Evolutionary conservation across 2,113 vertebrate genomes (phyloP).

Genomic region (Hippocampus comes): DNA sequence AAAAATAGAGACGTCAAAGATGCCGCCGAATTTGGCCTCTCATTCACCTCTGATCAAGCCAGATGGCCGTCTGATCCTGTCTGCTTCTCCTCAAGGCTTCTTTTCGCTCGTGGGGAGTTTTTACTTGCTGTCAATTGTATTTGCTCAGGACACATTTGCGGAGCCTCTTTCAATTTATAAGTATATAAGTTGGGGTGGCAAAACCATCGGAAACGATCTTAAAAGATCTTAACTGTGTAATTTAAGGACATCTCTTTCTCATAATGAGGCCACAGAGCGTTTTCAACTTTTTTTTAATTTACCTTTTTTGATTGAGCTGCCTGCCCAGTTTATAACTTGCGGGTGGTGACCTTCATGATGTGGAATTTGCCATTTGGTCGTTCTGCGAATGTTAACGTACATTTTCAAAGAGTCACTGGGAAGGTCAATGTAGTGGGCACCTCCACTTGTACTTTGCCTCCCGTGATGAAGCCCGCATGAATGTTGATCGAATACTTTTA

Average conservation of each 20-base stretch:
- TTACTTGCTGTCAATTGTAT: background rate
- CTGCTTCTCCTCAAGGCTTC: background rate
- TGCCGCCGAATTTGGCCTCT: background rate
- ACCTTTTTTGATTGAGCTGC: slow-evolving; percentile 37
- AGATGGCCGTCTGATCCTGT: background rate
- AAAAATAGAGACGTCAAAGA: background rate
- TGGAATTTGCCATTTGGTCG: slow-evolving; percentile 20
- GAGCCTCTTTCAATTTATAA: background rate
- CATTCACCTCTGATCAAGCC: background rate
- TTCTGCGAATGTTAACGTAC: slow-evolving; percentile 29
- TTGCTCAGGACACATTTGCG: background rate
- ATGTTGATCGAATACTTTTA: slow-evolving; percentile 40
- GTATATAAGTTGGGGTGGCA: background rate
- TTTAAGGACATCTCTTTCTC: slow-evolving; percentile 45
- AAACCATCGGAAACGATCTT: slow-evolving; percentile 41
- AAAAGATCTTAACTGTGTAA: slow-evolving; percentile 49
- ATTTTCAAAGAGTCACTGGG: slow-evolving; percentile 23
- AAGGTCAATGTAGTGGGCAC: slow-evolving; percentile 23
- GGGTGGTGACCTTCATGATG: slow-evolving; percentile 37
- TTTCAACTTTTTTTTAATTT: slow-evolving; percentile 53
- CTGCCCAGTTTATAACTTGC: slow-evolving; percentile 38
- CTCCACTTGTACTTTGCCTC: background rate
- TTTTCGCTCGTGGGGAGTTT: background rate
- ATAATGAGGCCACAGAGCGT: slow-evolving; percentile 39
- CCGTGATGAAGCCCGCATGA: slow-evolving; percentile 26